Evolutionary conservation across 2,113 vertebrate species (phyloP).

Genomic region (Tylochromis polylepis): DNA sequence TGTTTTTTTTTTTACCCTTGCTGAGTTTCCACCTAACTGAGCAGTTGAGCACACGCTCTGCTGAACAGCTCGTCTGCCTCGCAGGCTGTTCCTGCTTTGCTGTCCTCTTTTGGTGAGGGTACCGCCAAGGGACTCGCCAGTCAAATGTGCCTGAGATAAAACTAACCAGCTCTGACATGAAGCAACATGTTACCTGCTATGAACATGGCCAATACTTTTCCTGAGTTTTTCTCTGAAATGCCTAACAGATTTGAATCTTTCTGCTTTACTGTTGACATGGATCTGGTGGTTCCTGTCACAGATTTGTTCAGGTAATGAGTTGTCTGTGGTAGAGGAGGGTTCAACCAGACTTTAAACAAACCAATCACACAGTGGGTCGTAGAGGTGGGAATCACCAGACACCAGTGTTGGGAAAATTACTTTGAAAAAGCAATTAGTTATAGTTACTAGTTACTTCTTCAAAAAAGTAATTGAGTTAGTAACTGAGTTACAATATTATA

Average conservation of each 20-base stretch:
- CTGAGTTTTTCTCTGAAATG: conserved; percentile 1
- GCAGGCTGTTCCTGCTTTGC: conserved; percentile 38
- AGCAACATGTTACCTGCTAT: conserved; percentile 46
- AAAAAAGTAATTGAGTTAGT: no score
- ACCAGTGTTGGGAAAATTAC: no score
- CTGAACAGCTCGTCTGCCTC: conserved; percentile 39
- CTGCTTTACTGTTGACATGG: not conserved
- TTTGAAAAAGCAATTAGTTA: no score
- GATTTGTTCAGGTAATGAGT: conserved; percentile 11
- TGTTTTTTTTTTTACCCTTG: not conserved
- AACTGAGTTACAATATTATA: no score
- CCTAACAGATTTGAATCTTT: conserved; percentile 6
- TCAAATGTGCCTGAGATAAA: conserved; percentile 35
- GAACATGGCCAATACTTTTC: conserved; percentile 16
- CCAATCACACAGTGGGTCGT: not conserved
- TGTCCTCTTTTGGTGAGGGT: conserved; percentile 11
- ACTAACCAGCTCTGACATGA: conserved; percentile 55
- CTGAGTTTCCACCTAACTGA: conserved; percentile 38
- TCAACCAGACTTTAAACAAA: not conserved
- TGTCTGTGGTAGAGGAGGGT: not conserved
- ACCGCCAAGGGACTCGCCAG: conserved; percentile 31
- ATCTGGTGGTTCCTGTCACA: conserved; percentile 7
- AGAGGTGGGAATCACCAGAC: no score
- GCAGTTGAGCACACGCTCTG: not conserved
- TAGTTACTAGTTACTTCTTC: no score